Conservation (phyloP, 1,140 invertebrate species). For the Trichogramma pretiosum region DNA sequence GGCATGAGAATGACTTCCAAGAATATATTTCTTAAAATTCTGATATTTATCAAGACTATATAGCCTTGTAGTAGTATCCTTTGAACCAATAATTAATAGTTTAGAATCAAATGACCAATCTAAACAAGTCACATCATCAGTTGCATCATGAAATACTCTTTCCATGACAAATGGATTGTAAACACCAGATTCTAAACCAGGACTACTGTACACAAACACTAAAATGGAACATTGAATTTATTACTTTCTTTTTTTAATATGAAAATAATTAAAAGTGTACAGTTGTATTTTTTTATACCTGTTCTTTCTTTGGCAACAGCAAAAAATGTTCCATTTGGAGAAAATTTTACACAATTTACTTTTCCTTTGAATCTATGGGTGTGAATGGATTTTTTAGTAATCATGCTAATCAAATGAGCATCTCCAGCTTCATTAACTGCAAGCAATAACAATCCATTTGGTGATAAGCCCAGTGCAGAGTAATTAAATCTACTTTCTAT, state of each 20-base stretch:
- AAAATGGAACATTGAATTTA: conserved; percentile 25
- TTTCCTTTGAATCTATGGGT: conserved; percentile 72
- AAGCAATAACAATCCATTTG: conserved; percentile 75
- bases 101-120: conserved; percentile 90
- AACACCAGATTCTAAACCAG: conserved; percentile 66
- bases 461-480: conserved; percentile 72
- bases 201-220: conserved; percentile 82
- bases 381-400: conserved; percentile 76
- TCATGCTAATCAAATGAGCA: conserved; percentile 77
- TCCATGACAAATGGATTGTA: conserved; percentile 85
- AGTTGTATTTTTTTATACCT: too few species aligned
- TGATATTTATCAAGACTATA: conserved; percentile 64
- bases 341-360: conserved; percentile 76
- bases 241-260: conserved; percentile 11
- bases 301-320: conserved; percentile 80
- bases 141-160: conserved; percentile 68
- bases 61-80: conserved; percentile 76
- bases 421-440: conserved; percentile 90
- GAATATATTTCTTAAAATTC: conserved; percentile 63
- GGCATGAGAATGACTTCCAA: conserved; percentile 73
- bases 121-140: conserved; percentile 74
- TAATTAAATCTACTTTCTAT: conserved; percentile 84
- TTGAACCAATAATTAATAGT: conserved; percentile 74
- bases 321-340: conserved; percentile 88
- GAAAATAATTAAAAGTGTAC: conserved; percentile 38